A percentile compares a stretch with the other conserved stretches of the same genome.
phyloP scores from a whole-genome alignment of 2,888 invertebrate species.

The Schizotus pectinicornis region DNA sequence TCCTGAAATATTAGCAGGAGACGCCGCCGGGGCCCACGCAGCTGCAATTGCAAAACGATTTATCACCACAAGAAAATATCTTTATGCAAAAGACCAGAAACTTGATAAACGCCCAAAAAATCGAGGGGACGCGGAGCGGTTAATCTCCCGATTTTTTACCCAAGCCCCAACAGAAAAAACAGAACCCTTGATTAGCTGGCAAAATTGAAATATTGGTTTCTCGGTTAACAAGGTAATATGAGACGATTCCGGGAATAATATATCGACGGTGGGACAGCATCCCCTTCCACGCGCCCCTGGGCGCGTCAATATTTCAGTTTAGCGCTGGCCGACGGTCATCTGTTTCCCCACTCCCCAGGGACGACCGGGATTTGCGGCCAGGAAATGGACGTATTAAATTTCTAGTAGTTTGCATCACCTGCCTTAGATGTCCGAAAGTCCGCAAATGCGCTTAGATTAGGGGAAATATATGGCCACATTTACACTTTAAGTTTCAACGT shows the following conservation, averaged over 20 bases:
- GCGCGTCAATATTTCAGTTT: constrained; percentile 36
- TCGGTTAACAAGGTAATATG: no score
- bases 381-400: constrained; percentile 53
- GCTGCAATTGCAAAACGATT: no score
- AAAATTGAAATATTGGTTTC: no score
- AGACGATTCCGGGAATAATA: constrained; percentile 3
- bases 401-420: constrained; percentile 53
- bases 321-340: constrained; percentile 44
- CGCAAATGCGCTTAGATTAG: constrained; percentile 51
- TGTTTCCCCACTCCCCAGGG: constrained; percentile 45
- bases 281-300: constrained; percentile 1
- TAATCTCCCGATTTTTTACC: no score
- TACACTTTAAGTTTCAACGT: constrained; percentile 37
- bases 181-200: no score
- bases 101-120: no score
- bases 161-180: no score
- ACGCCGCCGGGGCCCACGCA: no score
- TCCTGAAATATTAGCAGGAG: no score
- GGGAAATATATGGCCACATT: constrained; percentile 46
- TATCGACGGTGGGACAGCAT: background rate
- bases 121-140: no score
- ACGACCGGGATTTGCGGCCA: constrained; percentile 46
- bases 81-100: no score
- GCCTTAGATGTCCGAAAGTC: constrained; percentile 47
- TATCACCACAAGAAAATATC: no score